Percentiles rank a stretch among this genome's conserved stretches.
These are phyloP conservation scores for Bovichtus variegatus DNA, from an alignment of 2,797 vertebrate genomes.

Conservation along the genomic window DNA sequence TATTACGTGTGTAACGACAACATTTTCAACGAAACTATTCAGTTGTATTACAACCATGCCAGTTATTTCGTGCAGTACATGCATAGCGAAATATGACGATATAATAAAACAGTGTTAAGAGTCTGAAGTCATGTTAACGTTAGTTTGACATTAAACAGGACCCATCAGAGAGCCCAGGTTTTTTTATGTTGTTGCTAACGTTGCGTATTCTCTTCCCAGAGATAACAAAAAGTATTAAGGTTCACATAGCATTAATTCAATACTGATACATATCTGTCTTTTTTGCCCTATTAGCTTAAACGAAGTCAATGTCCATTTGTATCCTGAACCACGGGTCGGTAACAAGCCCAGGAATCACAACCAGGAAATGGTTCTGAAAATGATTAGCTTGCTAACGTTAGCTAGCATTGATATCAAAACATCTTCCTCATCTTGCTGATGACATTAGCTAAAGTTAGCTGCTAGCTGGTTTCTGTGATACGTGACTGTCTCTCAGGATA, in stretches of 20 bases:
- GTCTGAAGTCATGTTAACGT: not conserved
- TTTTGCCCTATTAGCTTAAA: not conserved
- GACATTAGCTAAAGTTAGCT: conserved; percentile 26
- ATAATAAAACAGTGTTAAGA: not conserved
- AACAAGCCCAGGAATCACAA: conserved; percentile 47
- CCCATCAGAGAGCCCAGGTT: conserved; percentile 1
- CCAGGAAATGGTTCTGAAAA: conserved; percentile 75
- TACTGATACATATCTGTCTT: not conserved
- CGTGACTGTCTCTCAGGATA: not conserved
- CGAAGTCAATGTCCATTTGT: not conserved
- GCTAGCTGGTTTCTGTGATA: not conserved
- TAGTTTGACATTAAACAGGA: conserved; percentile 14
- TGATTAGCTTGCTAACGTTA: conserved; percentile 58
- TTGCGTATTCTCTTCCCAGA: not conserved
- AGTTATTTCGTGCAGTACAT: not conserved
- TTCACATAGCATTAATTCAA: not conserved
- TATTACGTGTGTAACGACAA: not conserved
- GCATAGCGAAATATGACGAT: not conserved
- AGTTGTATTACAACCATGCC: not conserved
- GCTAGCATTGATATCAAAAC: conserved; percentile 65
- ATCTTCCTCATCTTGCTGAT: conserved; percentile 34
- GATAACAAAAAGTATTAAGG: not conserved
- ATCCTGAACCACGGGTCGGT: not conserved
- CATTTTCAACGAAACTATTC: not conserved
- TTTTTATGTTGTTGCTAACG: not conserved